These are phyloP conservation scores for Agrotis ipsilon DNA, from an alignment of 2,888 invertebrate genomes.

Conservation along the genomic window DNA sequence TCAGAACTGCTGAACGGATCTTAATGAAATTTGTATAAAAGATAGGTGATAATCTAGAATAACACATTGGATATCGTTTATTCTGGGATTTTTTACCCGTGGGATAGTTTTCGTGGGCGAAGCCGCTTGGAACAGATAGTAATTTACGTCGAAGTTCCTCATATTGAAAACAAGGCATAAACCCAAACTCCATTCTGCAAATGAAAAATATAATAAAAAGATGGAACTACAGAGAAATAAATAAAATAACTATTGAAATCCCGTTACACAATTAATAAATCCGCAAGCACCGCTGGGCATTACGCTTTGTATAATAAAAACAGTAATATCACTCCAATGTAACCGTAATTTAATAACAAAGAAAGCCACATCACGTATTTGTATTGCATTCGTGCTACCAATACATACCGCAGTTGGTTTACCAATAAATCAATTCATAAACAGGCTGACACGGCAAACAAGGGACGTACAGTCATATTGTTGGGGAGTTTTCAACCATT, in stretches of 20 bases:
- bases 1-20: too few relatives aligned
- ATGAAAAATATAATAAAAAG: background rate
- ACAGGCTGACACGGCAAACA: background rate
- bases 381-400: slow-evolving; percentile 30
- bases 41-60: too few relatives aligned
- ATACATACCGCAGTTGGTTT: slow-evolving; percentile 6
- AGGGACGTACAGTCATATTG: background rate
- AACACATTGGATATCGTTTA: too few relatives aligned
- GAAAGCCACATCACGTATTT: slow-evolving; percentile 30
- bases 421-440: slow-evolving; percentile 11
- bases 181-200: background rate
- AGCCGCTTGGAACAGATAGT: too few relatives aligned
- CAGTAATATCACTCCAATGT: slow-evolving; percentile 3
- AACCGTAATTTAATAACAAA: slow-evolving; percentile 14
- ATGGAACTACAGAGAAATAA: background rate
- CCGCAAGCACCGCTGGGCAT: background rate
- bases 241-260: background rate
- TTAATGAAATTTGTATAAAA: too few relatives aligned
- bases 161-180: background rate
- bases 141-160: too few relatives aligned
- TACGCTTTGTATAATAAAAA: slow-evolving; percentile 1
- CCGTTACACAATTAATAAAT: background rate
- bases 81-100: too few relatives aligned
- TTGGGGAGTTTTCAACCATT: background rate
- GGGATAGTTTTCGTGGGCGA: too few relatives aligned